A percentile compares a stretch with the other conserved stretches of the same genome.
phyloP scores from a whole-genome alignment of 2,888 invertebrate species.

The Eristalis tenax region DNA sequence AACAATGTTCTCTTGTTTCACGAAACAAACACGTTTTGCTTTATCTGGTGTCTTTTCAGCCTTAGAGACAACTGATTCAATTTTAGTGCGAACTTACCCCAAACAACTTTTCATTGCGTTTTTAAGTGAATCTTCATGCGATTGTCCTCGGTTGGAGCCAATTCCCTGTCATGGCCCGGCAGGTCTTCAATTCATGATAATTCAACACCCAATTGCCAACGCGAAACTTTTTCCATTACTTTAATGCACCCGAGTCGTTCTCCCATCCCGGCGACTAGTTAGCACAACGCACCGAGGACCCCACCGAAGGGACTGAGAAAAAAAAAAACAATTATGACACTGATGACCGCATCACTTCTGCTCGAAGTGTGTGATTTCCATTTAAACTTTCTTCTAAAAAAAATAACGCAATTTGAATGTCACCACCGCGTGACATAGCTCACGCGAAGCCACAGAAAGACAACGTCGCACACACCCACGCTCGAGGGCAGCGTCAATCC shows the following conservation, averaged over 20 bases:
- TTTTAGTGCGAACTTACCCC: no score
- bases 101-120: no score
- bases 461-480: neutral
- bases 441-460: constrained; percentile 25
- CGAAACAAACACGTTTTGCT: no score
- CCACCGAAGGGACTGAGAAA: neutral
- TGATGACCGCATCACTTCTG: constrained; percentile 58
- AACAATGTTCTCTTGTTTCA: no score
- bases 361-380: constrained; percentile 49
- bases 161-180: neutral
- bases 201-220: neutral
- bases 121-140: neutral
- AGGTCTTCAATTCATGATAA: neutral
- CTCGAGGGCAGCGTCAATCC: neutral
- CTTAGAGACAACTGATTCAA: no score
- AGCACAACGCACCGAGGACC: neutral
- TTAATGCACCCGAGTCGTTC: neutral
- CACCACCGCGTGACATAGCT: constrained; percentile 45
- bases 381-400: constrained; percentile 48
- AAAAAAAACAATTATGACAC: constrained; percentile 22
- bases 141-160: neutral
- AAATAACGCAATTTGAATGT: constrained; percentile 49
- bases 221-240: neutral
- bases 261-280: neutral
- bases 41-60: no score